These are phyloP conservation scores for Erynnis tages DNA, from an alignment of 2,888 invertebrate species.

Conservation along the genomic window DNA sequence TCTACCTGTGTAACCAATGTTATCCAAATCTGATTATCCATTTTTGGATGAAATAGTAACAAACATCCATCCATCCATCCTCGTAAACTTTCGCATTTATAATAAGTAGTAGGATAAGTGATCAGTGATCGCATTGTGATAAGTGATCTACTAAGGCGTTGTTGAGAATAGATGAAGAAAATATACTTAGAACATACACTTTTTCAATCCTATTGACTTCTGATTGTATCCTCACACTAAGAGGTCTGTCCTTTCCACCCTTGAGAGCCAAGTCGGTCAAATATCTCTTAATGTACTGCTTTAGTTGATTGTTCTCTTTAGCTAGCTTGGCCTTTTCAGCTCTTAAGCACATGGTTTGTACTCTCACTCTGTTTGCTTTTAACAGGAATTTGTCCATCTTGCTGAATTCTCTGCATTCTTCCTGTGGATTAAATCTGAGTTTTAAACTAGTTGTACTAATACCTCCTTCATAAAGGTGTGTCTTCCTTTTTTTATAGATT, in stretches of 20 bases:
- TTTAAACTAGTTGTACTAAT: too few relatives aligned
- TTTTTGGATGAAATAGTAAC: too few relatives aligned
- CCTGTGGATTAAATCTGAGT: conserved; percentile 44
- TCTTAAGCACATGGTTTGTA: conserved; percentile 65
- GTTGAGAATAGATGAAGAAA: not conserved
- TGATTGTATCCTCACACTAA: conserved; percentile 53
- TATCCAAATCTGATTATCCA: too few relatives aligned
- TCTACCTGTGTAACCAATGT: too few relatives aligned
- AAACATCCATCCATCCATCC: too few relatives aligned
- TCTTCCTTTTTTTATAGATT: too few relatives aligned
- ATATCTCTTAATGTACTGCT: conserved; percentile 82
- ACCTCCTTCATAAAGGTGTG: too few relatives aligned
- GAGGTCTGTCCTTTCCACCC: conserved; percentile 55
- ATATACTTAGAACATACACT: conserved; percentile 37
- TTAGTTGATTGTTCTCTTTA: conserved; percentile 84
- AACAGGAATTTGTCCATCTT: conserved; percentile 87
- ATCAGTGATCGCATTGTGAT: too few relatives aligned
- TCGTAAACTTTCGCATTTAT: too few relatives aligned
- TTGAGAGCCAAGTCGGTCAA: conserved; percentile 81
- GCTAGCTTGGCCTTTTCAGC: conserved; percentile 68
- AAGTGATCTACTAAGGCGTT: not conserved
- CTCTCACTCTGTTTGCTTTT: conserved; percentile 66
- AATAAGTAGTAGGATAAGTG: too few relatives aligned
- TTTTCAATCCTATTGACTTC: conserved; percentile 50
- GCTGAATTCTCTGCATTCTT: conserved; percentile 75